Conservation (phyloP, 64 coral and sea anemone genomes). For the Porites australiensis region DNA sequence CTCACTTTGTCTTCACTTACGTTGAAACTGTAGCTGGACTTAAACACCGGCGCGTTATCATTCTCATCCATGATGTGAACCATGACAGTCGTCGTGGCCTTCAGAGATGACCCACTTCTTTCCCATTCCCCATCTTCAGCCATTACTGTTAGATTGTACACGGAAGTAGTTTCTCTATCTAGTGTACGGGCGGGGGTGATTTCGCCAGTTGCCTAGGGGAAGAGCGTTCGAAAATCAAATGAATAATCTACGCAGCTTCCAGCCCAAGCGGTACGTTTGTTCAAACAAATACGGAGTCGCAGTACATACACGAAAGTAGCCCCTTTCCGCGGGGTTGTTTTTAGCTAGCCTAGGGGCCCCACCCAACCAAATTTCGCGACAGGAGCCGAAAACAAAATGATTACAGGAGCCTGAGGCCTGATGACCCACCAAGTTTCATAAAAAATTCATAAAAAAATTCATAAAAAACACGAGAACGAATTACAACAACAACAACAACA, state of each 20-base stretch:
- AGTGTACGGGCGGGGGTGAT: conserved; percentile 75
- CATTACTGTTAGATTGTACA: conserved; percentile 78
- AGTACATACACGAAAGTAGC: no score
- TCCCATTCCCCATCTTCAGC: conserved; percentile 50
- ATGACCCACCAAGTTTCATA: no score
- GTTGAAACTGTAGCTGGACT: conserved; percentile 16
- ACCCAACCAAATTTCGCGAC: no score
- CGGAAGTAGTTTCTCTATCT: conserved; percentile 73
- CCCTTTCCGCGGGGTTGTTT: no score
- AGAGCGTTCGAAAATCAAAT: neutral
- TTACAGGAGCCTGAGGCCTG: no score
- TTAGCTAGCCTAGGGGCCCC: no score
- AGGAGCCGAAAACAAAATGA: no score
- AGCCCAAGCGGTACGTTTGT: no score
- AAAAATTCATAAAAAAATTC: no score
- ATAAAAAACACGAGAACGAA: no score
- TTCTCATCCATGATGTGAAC: conserved; percentile 83
- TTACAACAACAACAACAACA: no score
- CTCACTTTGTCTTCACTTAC: conserved; percentile 28
- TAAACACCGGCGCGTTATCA: conserved; percentile 84
- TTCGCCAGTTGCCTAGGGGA: conserved; percentile 66
- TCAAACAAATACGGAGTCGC: no score
- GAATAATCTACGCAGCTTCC: neutral
- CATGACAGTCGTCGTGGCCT: conserved; percentile 42
- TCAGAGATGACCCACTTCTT: conserved; percentile 3